Percentiles rank a stretch among this genome's conserved stretches.
These are phyloP conservation scores for Troides helena DNA, from an alignment of 2,888 invertebrate genomes.

Conservation along the genomic window DNA sequence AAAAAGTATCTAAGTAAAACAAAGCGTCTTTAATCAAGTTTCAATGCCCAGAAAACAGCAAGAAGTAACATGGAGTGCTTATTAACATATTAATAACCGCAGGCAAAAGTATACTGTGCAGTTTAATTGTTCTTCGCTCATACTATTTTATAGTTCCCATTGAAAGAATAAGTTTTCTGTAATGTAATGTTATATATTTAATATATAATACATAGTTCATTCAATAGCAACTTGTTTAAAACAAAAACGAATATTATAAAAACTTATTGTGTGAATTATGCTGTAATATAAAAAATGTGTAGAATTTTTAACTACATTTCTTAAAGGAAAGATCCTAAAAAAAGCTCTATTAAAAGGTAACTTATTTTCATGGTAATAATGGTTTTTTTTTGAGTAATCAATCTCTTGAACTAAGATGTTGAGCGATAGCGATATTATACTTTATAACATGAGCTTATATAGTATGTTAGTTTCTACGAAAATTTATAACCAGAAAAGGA, in stretches of 20 bases:
- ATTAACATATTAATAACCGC: slow-evolving; percentile 26
- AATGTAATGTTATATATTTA: not conserved
- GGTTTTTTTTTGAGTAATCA: no score
- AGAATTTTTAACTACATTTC: no score
- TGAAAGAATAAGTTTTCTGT: not conserved
- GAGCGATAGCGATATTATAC: no score
- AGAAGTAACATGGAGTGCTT: slow-evolving; percentile 19
- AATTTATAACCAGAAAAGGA: no score
- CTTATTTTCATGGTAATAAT: not conserved
- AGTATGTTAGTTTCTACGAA: no score
- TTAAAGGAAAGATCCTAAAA: no score
- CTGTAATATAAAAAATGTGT: no score
- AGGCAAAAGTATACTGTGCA: slow-evolving; percentile 14
- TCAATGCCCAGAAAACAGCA: slow-evolving; percentile 19
- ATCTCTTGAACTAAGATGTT: no score
- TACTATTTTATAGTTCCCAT: not conserved
- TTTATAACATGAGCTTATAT: no score
- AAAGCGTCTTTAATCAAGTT: slow-evolving; percentile 20
- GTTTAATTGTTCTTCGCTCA: slow-evolving; percentile 21
- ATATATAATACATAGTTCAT: not conserved
- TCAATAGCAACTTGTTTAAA: not conserved
- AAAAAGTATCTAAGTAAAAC: slow-evolving; percentile 8
- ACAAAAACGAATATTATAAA: not conserved
- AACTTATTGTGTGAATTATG: no score
- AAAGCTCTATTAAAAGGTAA: no score